Evolutionary conservation across 37 sponge, comb jelly and placozoan species (phyloP).

Genomic region (Lycopodina hypogea): DNA sequence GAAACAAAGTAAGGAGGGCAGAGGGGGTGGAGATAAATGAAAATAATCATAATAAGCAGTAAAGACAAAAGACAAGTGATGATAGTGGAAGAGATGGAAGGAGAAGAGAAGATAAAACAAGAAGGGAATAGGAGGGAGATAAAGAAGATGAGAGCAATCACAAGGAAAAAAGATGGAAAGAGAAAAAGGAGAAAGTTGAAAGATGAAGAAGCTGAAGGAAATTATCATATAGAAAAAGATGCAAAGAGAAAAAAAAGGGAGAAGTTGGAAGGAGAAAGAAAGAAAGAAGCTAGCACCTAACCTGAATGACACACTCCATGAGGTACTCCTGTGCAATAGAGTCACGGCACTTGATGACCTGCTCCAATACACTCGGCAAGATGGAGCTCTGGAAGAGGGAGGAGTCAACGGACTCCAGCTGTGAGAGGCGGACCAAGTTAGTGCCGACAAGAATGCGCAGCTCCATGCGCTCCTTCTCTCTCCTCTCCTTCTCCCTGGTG

Average conservation of each 20-base stretch:
- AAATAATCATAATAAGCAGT: background rate
- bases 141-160: too few relatives aligned
- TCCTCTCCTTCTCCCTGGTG: constrained; percentile 88
- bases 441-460: constrained; percentile 97
- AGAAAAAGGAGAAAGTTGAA: too few relatives aligned
- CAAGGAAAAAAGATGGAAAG: too few relatives aligned
- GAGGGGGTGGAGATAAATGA: background rate
- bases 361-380: constrained; percentile 89
- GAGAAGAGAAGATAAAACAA: too few relatives aligned
- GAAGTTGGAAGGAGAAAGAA: too few relatives aligned
- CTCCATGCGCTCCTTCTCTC: constrained; percentile 96
- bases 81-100: too few relatives aligned
- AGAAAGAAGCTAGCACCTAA: background rate
- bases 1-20: background rate
- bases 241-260: too few relatives aligned
- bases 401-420: constrained; percentile 82
- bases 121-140: too few relatives aligned
- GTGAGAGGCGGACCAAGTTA: constrained; percentile 92
- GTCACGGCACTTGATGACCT: constrained; percentile 93
- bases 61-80: background rate
- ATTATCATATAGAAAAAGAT: too few relatives aligned
- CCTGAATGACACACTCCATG: constrained; percentile 99
- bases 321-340: constrained; percentile 98
- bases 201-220: too few relatives aligned
- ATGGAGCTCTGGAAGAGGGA: constrained; percentile 72